Evolutionary conservation across 2,113 vertebrate species (phyloP).

Genomic region (Zingel zingel): DNA sequence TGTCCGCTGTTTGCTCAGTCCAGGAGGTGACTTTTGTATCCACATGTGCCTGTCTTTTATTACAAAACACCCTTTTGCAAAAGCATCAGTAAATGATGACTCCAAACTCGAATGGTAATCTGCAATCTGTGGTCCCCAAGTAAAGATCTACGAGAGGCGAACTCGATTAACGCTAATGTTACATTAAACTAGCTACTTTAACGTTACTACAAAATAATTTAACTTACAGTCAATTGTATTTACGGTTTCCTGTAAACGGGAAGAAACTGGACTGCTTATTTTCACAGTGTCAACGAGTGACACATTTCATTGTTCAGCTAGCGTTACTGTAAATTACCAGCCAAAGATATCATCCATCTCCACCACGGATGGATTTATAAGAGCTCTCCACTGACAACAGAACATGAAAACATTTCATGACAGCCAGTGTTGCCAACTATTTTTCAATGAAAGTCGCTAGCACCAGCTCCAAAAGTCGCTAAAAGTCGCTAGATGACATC

Average conservation of each 20-base stretch:
- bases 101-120: background rate
- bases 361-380: too few species aligned
- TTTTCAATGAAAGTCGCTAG: too few species aligned
- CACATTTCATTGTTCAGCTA: slow-evolving; percentile 2
- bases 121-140: background rate
- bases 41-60: background rate
- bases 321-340: too few species aligned
- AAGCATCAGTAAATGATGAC: background rate
- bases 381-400: too few species aligned
- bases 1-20: slow-evolving; percentile 11
- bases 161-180: background rate
- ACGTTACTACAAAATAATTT: background rate
- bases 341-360: background rate
- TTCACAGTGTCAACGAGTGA: background rate
- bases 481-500: too few species aligned
- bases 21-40: slow-evolving; percentile 9
- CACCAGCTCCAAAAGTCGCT: too few species aligned
- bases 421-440: too few species aligned
- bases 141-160: background rate
- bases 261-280: background rate
- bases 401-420: background rate
- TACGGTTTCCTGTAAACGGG: background rate
- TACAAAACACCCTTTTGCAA: background rate
- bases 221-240: background rate
- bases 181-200: background rate